Evolutionary conservation across 1,140 invertebrate species (phyloP).

Genomic region (Drosophila triauraria): DNA sequence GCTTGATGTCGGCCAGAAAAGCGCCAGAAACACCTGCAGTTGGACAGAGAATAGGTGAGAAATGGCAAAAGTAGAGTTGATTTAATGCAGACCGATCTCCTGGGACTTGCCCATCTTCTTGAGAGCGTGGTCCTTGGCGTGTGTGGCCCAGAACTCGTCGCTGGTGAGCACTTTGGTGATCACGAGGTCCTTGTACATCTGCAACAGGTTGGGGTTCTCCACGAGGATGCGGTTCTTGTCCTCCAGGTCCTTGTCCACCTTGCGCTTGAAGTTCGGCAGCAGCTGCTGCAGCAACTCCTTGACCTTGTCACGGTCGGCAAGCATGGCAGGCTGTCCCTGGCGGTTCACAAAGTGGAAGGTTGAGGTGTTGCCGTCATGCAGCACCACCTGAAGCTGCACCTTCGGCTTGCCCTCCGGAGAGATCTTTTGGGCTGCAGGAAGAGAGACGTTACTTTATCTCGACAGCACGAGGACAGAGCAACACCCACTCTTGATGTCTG

Average conservation of each 20-base stretch:
- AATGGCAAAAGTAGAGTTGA: background rate
- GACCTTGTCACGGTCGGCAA: constrained; percentile 96
- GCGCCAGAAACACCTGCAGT: constrained; percentile 91
- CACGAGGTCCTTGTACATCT: constrained; percentile 96
- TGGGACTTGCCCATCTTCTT: constrained; percentile 90
- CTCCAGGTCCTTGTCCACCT: constrained; percentile 96
- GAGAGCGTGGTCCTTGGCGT: constrained; percentile 92
- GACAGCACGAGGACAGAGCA: too few species aligned
- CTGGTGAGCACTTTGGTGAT: constrained; percentile 96
- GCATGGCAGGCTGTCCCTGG: constrained; percentile 91
- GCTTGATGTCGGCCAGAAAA: constrained; percentile 97
- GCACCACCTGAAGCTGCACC: constrained; percentile 98
- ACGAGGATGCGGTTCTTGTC: constrained; percentile 94
- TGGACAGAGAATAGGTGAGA: background rate
- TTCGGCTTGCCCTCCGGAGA: constrained; percentile 99
- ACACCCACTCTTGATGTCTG: constrained; percentile 95
- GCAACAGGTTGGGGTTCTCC: constrained; percentile 92
- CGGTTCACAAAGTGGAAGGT: constrained; percentile 99
- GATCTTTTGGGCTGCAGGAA: constrained; percentile 96
- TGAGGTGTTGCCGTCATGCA: constrained; percentile 96
- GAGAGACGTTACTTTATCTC: background rate
- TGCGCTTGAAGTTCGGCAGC: constrained; percentile 97
- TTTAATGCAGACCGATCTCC: constrained; percentile 90
- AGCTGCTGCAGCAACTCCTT: constrained; percentile 96
- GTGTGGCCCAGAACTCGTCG: constrained; percentile 98